Conservation (phyloP, 1,140 invertebrate genomes). For the Drosophila chauvacae region DNA sequence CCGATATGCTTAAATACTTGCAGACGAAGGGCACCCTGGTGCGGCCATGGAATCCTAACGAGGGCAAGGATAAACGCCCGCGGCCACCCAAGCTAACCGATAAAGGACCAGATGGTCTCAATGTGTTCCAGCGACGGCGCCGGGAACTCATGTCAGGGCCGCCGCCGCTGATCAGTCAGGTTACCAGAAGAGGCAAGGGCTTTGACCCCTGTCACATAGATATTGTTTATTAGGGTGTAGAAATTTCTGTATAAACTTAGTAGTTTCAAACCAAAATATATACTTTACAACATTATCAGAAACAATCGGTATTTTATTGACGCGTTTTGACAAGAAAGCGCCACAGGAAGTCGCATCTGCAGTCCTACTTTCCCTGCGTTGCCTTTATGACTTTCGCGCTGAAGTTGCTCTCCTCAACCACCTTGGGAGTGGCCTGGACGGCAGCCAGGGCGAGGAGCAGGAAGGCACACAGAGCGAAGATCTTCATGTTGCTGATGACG, state of each 20-base stretch:
- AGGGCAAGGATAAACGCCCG: constrained; percentile 24
- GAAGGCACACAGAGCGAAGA: constrained; percentile 19
- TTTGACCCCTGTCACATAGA: no score
- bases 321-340: background rate
- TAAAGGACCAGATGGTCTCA: no score
- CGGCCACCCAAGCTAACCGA: background rate
- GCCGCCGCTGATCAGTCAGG: no score
- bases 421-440: constrained; percentile 13
- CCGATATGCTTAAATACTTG: constrained; percentile 60
- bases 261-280: background rate
- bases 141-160: no score
- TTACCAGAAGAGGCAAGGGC: no score
- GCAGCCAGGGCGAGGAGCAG: constrained; percentile 6
- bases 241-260: background rate
- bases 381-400: background rate
- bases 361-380: background rate
- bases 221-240: no score
- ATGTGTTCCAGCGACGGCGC: no score
- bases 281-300: background rate
- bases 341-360: background rate
- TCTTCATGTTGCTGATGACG: constrained; percentile 7
- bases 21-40: constrained; percentile 14
- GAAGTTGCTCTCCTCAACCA: background rate
- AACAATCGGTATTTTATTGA: background rate
- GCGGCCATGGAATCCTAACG: constrained; percentile 36